Conservation (phyloP, 1,140 invertebrate genomes). For the Meteorus sp. region DNA sequence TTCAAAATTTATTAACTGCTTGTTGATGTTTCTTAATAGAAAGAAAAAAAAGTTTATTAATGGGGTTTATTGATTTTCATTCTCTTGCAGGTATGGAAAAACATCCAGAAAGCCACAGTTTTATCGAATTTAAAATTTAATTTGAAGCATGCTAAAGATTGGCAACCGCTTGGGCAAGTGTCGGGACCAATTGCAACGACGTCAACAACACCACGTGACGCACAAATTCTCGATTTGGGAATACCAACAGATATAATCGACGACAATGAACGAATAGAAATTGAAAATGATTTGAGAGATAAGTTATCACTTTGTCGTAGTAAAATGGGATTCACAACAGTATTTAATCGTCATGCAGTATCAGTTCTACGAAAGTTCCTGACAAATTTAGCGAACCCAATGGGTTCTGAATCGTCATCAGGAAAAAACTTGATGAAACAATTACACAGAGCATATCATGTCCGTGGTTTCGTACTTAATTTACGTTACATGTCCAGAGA, state of each 20-base stretch:
- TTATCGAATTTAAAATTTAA: slow-evolving; percentile 48
- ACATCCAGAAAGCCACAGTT: slow-evolving; percentile 43
- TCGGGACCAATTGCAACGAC: slow-evolving; percentile 18
- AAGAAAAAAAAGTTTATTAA: background rate
- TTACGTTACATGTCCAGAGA: slow-evolving; percentile 40
- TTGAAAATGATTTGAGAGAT: slow-evolving; percentile 46
- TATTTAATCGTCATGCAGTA: slow-evolving; percentile 50
- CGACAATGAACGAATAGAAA: slow-evolving; percentile 30
- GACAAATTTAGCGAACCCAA: slow-evolving; percentile 31
- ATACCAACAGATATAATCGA: slow-evolving; percentile 29
- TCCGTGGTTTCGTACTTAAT: slow-evolving; percentile 51
- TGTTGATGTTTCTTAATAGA: background rate
- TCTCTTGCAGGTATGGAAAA: slow-evolving; percentile 50
- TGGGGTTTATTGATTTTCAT: slow-evolving; percentile 1
- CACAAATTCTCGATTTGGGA: slow-evolving; percentile 46
- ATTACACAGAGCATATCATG: slow-evolving; percentile 49
- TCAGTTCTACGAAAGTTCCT: slow-evolving; percentile 42
- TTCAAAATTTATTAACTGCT: background rate
- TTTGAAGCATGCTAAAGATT: slow-evolving; percentile 45
- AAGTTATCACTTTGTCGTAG: slow-evolving; percentile 46
- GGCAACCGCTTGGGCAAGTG: slow-evolving; percentile 38
- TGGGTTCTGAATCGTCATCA: slow-evolving; percentile 31
- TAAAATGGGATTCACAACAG: slow-evolving; percentile 41
- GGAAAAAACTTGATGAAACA: slow-evolving; percentile 50
- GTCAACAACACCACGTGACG: slow-evolving; percentile 25